phyloP scores from a whole-genome alignment of 2,797 vertebrate species.

The Xenentodon cancila region DNA sequence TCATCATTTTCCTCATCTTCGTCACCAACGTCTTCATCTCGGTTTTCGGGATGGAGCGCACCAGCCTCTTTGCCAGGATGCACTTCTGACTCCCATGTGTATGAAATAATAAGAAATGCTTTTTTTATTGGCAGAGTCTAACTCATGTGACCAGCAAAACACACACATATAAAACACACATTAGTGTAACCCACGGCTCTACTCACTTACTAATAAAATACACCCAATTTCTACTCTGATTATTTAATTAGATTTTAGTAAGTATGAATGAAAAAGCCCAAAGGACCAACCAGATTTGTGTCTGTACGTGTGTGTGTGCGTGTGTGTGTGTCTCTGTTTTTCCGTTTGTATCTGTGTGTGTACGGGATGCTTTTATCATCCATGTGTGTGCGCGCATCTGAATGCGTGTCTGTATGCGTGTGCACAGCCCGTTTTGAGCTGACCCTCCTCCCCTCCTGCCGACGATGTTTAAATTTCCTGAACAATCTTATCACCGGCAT shows the following conservation, averaged over 20 bases:
- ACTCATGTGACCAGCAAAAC: not conserved
- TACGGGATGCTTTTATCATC: slow-evolving; percentile 13
- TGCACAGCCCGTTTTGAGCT: slow-evolving; percentile 65
- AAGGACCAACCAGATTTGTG: slow-evolving; percentile 42
- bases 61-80: slow-evolving; percentile 84
- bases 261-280: slow-evolving; percentile 43
- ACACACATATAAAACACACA: slow-evolving; percentile 11
- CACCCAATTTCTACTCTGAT: slow-evolving; percentile 18
- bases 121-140: not conserved
- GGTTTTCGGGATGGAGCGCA: slow-evolving; percentile 90
- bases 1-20: slow-evolving; percentile 88
- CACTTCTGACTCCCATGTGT: slow-evolving; percentile 61
- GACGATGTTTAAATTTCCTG: slow-evolving; percentile 71
- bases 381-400: slow-evolving; percentile 10
- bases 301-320: slow-evolving; percentile 7
- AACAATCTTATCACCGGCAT: slow-evolving; percentile 73
- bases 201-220: slow-evolving; percentile 56
- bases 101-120: too few relatives aligned
- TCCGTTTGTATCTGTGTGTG: slow-evolving; percentile 26
- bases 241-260: not conserved
- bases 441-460: slow-evolving; percentile 59
- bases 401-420: slow-evolving; percentile 23
- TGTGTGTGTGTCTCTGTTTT: slow-evolving; percentile 50
- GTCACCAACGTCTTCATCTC: slow-evolving; percentile 93
- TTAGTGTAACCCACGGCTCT: slow-evolving; percentile 15